Evolutionary conservation across 2,113 vertebrate species (phyloP), one percentile per base, ranked within the genome.

Genomic region (Heterochromis multidens): DNA sequence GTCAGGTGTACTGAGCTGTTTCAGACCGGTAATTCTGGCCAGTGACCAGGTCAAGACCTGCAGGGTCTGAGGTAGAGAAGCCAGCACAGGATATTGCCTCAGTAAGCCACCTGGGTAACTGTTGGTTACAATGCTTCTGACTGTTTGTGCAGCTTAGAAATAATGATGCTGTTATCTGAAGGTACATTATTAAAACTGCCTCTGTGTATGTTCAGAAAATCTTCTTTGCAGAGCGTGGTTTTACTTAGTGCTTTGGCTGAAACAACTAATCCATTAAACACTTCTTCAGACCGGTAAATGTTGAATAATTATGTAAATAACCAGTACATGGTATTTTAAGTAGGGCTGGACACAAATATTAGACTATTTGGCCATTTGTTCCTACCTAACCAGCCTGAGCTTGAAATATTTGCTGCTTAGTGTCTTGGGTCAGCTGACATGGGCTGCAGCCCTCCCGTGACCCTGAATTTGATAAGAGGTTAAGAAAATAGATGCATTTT

Each of bases 1-100:
- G 86, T 89, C 80, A 86, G 85, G 77, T 91, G 90, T 49, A 74
- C 52, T 59, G 23, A 33, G 60, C 83, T 87, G 52, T 84, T 87
- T 82, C 43, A 54, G 77, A 81, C 27, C 77, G 86, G 82, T 86
- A 76, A 54, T 82, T 91, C 77, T 90, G 90, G 92, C 87, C 74
- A 46, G 61, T 78, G 84, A 90, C 87, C 81, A 81, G 84, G 80
- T 80, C 43, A 79, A 58, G 85, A 80, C 77, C 83, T 57, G 79
- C 87, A 80, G 88, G 59, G 79, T 87, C 86, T 86, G 67, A 78
- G 37, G 88, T 76, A 23, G 46, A 80, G 77, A 82, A 91, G 93
- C 87, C 90, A 87, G 70, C 57, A 81, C 94, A 94, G 92, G 92
- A 93, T 93, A 93, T 94, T 94, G 94, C 91, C 91, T 93, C 86